A percentile compares a stretch with the other conserved stretches of the same genome.
phyloP scores from a whole-genome alignment of 2,797 vertebrate species.

The Orientallactaga sibirica region DNA sequence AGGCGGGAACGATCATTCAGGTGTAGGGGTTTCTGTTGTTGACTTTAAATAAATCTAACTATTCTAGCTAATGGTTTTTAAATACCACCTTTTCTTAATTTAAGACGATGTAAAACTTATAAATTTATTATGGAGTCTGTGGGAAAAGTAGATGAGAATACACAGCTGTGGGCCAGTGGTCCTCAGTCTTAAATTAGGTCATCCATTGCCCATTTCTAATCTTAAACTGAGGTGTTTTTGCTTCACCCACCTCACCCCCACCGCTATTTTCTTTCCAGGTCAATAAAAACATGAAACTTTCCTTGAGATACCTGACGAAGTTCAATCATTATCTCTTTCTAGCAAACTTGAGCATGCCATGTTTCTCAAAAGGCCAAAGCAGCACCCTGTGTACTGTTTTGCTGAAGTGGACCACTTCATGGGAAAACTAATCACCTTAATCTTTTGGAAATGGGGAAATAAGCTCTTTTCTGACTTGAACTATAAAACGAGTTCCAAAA shows the following conservation, averaged over 20 bases:
- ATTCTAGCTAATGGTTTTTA: conserved; percentile 64
- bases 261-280: conserved; percentile 74
- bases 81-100: conserved; percentile 47
- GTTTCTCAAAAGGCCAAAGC: conserved; percentile 66
- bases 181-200: conserved; percentile 67
- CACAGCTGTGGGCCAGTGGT: conserved; percentile 53
- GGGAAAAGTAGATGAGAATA: conserved; percentile 58
- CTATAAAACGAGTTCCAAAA: conserved; percentile 56
- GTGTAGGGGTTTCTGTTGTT: conserved; percentile 33
- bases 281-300: conserved; percentile 66
- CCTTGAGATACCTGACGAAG: conserved; percentile 53
- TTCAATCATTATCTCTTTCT: conserved; percentile 75
- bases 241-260: background rate
- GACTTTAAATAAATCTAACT: conserved; percentile 57
- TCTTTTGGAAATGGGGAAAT: conserved; percentile 62
- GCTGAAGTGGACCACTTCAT: conserved; percentile 62
- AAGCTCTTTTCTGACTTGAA: conserved; percentile 52
- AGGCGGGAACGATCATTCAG: conserved; percentile 57
- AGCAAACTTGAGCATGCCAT: conserved; percentile 72
- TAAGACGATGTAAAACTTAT: conserved; percentile 45
- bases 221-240: conserved; percentile 61
- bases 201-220: conserved; percentile 60
- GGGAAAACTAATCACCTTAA: conserved; percentile 48
- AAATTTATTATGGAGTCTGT: conserved; percentile 41
- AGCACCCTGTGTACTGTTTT: conserved; percentile 58